These are phyloP conservation scores for Gobio occitaniae DNA, from an alignment of 2,797 vertebrate species.

Conservation along the genomic window DNA sequence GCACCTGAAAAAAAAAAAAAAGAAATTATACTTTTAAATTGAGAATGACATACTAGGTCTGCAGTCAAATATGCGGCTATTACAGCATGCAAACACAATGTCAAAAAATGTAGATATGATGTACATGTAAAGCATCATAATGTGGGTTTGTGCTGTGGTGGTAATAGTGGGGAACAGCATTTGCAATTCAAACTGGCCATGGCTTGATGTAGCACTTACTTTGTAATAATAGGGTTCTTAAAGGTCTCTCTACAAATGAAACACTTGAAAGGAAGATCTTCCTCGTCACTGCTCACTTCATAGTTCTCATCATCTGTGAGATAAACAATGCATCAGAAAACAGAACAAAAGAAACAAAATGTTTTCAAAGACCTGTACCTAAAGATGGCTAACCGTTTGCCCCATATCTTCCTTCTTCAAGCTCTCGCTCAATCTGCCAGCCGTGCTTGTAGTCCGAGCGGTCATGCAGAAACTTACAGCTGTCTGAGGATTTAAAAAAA, in stretches of 20 bases:
- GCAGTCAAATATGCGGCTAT: not conserved
- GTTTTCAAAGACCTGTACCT: not conserved
- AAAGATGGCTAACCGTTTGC: conserved; percentile 81
- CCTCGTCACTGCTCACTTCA: conserved; percentile 95
- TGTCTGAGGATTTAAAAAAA: conserved; percentile 80
- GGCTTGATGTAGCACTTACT: conserved; percentile 74
- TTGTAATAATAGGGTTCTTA: conserved; percentile 93
- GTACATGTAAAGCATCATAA: not conserved
- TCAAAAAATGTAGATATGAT: not conserved
- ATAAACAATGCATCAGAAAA: not conserved
- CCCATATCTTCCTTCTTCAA: conserved; percentile 95
- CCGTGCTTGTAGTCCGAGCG: conserved; percentile 98
- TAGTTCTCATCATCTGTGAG: conserved; percentile 85
- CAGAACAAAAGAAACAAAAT: not conserved
- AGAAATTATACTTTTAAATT: not conserved
- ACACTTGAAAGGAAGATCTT: conserved; percentile 95
- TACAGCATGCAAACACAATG: not conserved
- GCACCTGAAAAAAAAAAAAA: conserved; percentile 79
- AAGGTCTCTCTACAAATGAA: conserved; percentile 95
- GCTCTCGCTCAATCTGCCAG: conserved; percentile 97
- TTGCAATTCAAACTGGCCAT: conserved; percentile 1
- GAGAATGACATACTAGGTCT: not conserved
- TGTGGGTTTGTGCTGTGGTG: not conserved
- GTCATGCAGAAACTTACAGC: conserved; percentile 98
- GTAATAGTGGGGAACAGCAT: not conserved